Conservation (phyloP, 2,888 invertebrate species). For the Hartigia nigra region DNA sequence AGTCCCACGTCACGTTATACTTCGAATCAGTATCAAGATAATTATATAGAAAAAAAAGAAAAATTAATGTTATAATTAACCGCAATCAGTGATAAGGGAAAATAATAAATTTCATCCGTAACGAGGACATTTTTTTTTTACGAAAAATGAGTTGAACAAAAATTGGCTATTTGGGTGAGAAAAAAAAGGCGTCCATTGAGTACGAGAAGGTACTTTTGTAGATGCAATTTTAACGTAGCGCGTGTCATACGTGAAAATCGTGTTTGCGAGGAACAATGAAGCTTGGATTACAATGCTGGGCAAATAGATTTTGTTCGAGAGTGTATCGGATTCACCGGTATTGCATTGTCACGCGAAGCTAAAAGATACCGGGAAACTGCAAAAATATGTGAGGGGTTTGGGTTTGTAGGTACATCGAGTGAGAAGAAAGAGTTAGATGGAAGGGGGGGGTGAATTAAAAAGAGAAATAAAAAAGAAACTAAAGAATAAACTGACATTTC, state of each 20-base stretch:
- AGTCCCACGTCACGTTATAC: background rate
- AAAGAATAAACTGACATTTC: background rate
- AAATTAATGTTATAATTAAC: background rate
- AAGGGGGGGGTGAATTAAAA: background rate
- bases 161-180: background rate
- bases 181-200: background rate
- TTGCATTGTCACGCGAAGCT: constrained; percentile 36
- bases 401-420: background rate
- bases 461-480: background rate
- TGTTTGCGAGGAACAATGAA: constrained; percentile 57
- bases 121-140: background rate
- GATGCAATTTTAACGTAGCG: background rate
- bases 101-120: background rate
- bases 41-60: background rate
- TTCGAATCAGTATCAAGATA: background rate
- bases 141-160: background rate
- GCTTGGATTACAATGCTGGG: constrained; percentile 56
- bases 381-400: background rate
- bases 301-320: constrained; percentile 57
- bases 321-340: constrained; percentile 47
- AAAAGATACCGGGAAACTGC: background rate
- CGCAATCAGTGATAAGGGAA: background rate
- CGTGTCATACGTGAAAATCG: constrained; percentile 39
- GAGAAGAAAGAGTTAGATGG: background rate
- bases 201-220: background rate